Conservation (phyloP, 2,888 invertebrate species). For the Platycnemis pennipes region DNA sequence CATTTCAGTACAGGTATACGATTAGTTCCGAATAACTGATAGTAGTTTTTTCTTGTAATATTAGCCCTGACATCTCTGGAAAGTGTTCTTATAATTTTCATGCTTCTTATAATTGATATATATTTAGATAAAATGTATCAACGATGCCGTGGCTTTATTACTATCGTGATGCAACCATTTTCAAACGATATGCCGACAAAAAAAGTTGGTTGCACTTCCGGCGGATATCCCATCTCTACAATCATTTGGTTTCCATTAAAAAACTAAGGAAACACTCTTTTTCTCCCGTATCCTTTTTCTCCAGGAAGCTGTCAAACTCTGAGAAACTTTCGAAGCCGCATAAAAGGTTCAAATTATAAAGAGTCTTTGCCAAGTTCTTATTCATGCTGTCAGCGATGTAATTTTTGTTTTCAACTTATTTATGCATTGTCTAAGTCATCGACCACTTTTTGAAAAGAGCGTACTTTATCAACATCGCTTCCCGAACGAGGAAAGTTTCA, state of each 20-base stretch:
- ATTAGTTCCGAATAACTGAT: too few species aligned
- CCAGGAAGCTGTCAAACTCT: constrained; percentile 17
- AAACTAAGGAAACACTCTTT: neutral
- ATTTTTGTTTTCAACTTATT: constrained; percentile 35
- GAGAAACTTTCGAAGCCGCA: neutral
- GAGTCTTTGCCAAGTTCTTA: constrained; percentile 14
- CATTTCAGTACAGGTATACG: too few species aligned
- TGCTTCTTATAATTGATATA: too few species aligned
- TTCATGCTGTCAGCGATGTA: constrained; percentile 32
- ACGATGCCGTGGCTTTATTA: too few species aligned
- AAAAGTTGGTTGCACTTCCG: neutral
- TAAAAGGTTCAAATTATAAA: constrained; percentile 24
- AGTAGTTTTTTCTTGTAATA: too few species aligned
- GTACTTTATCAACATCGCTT: constrained; percentile 16
- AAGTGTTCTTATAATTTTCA: too few species aligned
- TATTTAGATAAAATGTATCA: too few species aligned
- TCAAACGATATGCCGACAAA: neutral
- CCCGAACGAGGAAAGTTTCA: constrained; percentile 12
- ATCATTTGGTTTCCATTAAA: neutral
- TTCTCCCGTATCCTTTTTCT: neutral
- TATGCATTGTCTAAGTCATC: constrained; percentile 22
- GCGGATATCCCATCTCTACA: constrained; percentile 22
- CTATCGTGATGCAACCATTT: too few species aligned
- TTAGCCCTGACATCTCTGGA: too few species aligned
- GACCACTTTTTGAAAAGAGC: neutral